Evolutionary conservation across 1,140 invertebrate species (phyloP), one percentile per base, ranked within the genome.

Genomic region (Zaprionus ornatus): DNA sequence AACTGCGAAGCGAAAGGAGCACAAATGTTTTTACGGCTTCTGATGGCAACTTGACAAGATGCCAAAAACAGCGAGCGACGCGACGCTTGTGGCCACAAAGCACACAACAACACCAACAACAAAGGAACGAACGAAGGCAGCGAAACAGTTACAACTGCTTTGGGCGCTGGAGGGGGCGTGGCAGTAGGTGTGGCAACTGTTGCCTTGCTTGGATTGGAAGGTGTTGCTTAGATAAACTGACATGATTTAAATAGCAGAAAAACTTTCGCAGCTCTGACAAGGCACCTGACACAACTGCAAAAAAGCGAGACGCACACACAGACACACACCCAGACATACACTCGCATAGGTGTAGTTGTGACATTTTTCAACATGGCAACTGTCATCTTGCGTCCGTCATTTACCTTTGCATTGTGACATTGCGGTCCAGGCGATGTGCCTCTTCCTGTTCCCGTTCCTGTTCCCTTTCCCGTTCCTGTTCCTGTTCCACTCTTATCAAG

Each of bases 191-290:
- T 84, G 83, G 83, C 84, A 87, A 87, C 83, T 87, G 83, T 88
- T 87, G 80, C 80, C 59, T 77, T 71, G 55, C 54, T 57, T 56
- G 65, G 59, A 61, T 52, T 68, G 52, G 48, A 29, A 66, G 54
- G 71, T 56, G 79, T 74, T 90, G 85, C 80, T 84, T 88, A 88
- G 85, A 88, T 87, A 87, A 87, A 87, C 85, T 88, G 85, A 72
- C 85, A 88, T 90, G 84, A 90, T 88, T 88, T 88, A 88, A 88
- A 90, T 88, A 84, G 86, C 82, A 79, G 81, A 88, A 88, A 88
- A 88, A 88, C 84, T 88, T 90, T 87, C 69, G 64, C 75, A 77
- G 45, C 68, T 61, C 63, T 71, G 78, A 69, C 79, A 74, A 66
- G 55, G 48, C 68, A 77, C 62, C 73, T 75, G 81, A 27, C 70